Percentiles rank a stretch among this genome's conserved stretches.
Evolutionary conservation across 2,888 invertebrate genomes (phyloP).

Genomic region (Caenorhabditis plicata): DNA sequence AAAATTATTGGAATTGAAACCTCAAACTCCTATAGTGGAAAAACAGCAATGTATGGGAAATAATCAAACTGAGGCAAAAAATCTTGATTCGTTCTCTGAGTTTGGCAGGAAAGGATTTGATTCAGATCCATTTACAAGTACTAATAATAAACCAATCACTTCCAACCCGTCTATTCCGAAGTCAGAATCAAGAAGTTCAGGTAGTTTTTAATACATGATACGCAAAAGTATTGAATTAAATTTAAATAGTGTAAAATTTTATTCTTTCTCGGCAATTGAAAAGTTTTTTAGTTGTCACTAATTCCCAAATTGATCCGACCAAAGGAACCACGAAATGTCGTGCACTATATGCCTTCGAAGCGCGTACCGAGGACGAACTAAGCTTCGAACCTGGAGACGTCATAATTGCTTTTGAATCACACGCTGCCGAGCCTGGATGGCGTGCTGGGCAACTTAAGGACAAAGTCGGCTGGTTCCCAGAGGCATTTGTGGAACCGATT

Average conservation of each 20-base stretch:
- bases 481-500: slow-evolving; percentile 67
- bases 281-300: too few species aligned
- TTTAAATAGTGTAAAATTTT: too few species aligned
- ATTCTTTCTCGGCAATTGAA: too few species aligned
- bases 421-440: slow-evolving; percentile 96
- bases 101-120: slow-evolving; percentile 7
- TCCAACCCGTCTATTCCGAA: slow-evolving; percentile 10
- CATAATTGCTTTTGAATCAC: slow-evolving; percentile 77
- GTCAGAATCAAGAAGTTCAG: slow-evolving; percentile 3
- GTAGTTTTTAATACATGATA: neutral
- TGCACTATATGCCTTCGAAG: slow-evolving; percentile 89
- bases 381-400: slow-evolving; percentile 75
- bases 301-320: slow-evolving; percentile 1
- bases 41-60: too few species aligned
- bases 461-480: slow-evolving; percentile 69
- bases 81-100: slow-evolving; percentile 23
- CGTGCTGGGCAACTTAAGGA: slow-evolving; percentile 87
- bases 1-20: slow-evolving; percentile 8
- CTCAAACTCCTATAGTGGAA: too few species aligned
- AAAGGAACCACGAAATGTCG: slow-evolving; percentile 75
- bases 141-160: too few species aligned
- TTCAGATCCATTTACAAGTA: slow-evolving; percentile 2
- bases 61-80: too few species aligned
- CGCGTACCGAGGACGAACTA: slow-evolving; percentile 76
- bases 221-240: neutral